Base-by-base conservation (phyloP, 1,140 invertebrate genomes). In the Neomicropteryx cornuta region DNA sequence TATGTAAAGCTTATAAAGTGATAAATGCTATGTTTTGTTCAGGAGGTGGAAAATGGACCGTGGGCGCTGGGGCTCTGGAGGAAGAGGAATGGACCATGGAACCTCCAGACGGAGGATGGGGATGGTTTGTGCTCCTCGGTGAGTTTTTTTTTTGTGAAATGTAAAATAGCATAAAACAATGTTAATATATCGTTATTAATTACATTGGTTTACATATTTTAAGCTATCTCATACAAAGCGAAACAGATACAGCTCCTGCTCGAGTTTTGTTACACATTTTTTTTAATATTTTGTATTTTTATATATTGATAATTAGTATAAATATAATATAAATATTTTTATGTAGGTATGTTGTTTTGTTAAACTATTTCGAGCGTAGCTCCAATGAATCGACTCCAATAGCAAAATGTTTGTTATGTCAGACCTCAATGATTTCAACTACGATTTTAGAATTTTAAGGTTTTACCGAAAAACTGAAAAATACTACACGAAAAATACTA, bases 111-210 rank as follows among this genome's bases (percentile, higher is more conserved):
- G 76, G 76, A 23, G 76, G 75, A 38, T 89, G 83, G 83, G 86
- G 86, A 36, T 90, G 86, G 86, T 66, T 83, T 46, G 78, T 90
- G 4, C 75, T 89, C 22, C 64, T 84, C 39, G 85, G 64, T 67
- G 24, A 43, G 35, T 28, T 19, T 11, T 32, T 11, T 10, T 16
- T n/a, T 32, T 8, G 30, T 32, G 14, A 11, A 14, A 32, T 14
- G 30, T 32, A 32, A 8, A 8, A 16, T 16, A 6, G 30, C 30
- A 32, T 8, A 32, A 11, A 14, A 13, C 30, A 32, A 32, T 16
- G 14, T 16, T 5, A 5, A 11, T 11, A 13, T 5, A 32, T 32
- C n/a, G 6, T 32, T 14, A 32, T 27, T 8, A 27, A 13, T n/a
- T n/a, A n/a, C n/a, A n/a, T n/a, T n/a, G n/a, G n/a, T n/a, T n/a